Base-by-base conservation (phyloP, 2,888 invertebrate genomes). In the Perizoma flavofasciatum region DNA sequence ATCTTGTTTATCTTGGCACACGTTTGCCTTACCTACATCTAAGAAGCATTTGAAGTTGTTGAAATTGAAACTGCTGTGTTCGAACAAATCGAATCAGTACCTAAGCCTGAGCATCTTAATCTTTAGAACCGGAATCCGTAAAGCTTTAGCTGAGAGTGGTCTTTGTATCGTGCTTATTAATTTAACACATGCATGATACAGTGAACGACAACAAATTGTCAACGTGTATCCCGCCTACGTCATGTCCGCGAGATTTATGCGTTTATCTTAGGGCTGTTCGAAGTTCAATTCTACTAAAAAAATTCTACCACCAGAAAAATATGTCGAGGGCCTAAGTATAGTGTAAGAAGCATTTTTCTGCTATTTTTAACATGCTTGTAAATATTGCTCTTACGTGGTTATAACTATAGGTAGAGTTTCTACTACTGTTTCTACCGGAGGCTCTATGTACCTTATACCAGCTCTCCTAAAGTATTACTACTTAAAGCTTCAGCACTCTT, bases 171-270 rank as follows among this genome's bases (percentile, higher is more conserved):
- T 56, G 43, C 59, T 59, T 63, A 65, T 63, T 61, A 65, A 67
- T 63, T 65, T 61, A 65, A 61, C 67, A 69, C 69, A 69, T 61
- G 39, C 63, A 64, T 68, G 68, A 62, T 65, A 60, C 69, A 65
- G 66, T 63, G 67, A 69, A 66, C 69, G 67, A 65, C 67, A 77
- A 78, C 86, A 88, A 88, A 90, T 90, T 87, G 89, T 88, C 89
- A 88, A 84, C 87, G 79, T 87, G 90, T 87, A 81, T 69, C 65
- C 84, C 90, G 89, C 90, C 90, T 85, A 89, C 90, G 77, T 83
- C 81, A 84, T 81, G 89, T 88, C 87, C 70, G 59, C 65, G 70
- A 85, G 88, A 91, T 90, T 89, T 89, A 90, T 90, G 84, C 82
- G 81, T 81, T 77, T 76, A 68, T 71, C 66, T 41, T 50, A 68